phyloP scores from a whole-genome alignment of 1,140 invertebrate species.

The Protaetia brevitarsis region DNA sequence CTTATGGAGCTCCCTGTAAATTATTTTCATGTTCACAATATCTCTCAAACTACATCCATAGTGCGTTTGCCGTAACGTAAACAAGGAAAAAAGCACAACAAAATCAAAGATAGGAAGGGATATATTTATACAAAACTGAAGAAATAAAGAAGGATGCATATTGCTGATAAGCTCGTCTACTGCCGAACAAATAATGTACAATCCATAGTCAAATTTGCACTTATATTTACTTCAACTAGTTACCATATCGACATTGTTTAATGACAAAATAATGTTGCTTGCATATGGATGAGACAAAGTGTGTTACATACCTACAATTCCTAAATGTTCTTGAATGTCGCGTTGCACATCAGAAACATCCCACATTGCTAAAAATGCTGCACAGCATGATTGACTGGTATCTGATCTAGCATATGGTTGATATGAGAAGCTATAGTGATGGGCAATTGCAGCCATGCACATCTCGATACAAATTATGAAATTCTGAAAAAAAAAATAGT shows the following conservation, averaged over 20 bases:
- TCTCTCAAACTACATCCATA: too few relatives aligned
- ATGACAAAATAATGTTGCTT: too few relatives aligned
- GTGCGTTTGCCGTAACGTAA: too few relatives aligned
- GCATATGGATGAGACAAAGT: too few relatives aligned
- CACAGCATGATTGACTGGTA: conserved; percentile 55
- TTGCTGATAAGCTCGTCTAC: too few relatives aligned
- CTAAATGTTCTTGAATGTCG: conserved; percentile 89
- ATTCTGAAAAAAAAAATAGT: conserved; percentile 60
- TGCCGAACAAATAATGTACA: neutral
- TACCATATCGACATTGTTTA: too few relatives aligned
- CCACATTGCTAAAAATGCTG: conserved; percentile 79
- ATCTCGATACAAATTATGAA: conserved; percentile 97
- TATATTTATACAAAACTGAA: too few relatives aligned
- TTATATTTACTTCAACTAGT: too few relatives aligned
- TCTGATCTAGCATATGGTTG: conserved; percentile 70
- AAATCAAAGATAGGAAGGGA: too few relatives aligned
- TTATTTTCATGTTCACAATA: neutral
- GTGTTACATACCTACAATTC: conserved; percentile 75
- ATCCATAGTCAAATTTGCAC: too few relatives aligned
- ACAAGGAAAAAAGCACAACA: too few relatives aligned
- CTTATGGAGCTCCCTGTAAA: conserved; percentile 64
- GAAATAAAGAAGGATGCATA: too few relatives aligned
- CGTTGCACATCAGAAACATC: conserved; percentile 90
- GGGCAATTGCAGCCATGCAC: conserved; percentile 92
- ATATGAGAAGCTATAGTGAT: conserved; percentile 93